Base-by-base conservation (phyloP, 2,888 invertebrate species). In the Alcis repandata region DNA sequence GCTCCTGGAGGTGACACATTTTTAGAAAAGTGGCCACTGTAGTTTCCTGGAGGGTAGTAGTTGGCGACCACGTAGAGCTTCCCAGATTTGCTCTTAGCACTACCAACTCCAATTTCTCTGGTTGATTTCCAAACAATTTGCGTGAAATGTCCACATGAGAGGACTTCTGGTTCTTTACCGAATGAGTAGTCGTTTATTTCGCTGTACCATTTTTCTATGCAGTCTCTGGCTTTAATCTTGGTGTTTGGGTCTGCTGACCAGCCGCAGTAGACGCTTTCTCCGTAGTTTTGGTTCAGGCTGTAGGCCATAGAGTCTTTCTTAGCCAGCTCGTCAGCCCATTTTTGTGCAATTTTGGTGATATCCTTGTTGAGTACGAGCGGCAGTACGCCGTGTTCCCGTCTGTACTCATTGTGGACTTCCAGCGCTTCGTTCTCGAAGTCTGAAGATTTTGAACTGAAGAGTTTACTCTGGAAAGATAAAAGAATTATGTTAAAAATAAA, bases 1-100 rank as follows among this genome's bases (percentile, higher is more conserved):
- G 92, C 92, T 4, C 93, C 93, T 0, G 94, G 94, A 32, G 95
- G 95, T 6, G 94, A 92, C 4, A 97, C 96, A 78, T 97, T 96
- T 61, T 94, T 94, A 1, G 90, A 86, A 75, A 96, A 97, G 72
- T 96, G 95, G 0, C 96, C 96, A 48, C 95, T 94, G 75, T 94
- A 96, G 80, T 98, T 98, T 13, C 98, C 98, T 1, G 97, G 95
- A 0, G 98, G 98, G 79, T 95, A 94, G 79, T 98, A 98, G 85
- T 97, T 97, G 57, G 96, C 97, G 0, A 98, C 98, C 0, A 98
- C 97, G 76, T 97, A 97, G 0, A 97, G 94, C 83, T 96, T 96
- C 0, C 97, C 98, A 58, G 95, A 95, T 75, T 95, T 95, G 74
- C 95, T 95, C 76, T 95, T 95, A 4, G 97, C 96, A 79, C 95